These are phyloP conservation scores for Zapus hudsonius DNA, from an alignment of 2,113 vertebrate species.

Conservation along the genomic window DNA sequence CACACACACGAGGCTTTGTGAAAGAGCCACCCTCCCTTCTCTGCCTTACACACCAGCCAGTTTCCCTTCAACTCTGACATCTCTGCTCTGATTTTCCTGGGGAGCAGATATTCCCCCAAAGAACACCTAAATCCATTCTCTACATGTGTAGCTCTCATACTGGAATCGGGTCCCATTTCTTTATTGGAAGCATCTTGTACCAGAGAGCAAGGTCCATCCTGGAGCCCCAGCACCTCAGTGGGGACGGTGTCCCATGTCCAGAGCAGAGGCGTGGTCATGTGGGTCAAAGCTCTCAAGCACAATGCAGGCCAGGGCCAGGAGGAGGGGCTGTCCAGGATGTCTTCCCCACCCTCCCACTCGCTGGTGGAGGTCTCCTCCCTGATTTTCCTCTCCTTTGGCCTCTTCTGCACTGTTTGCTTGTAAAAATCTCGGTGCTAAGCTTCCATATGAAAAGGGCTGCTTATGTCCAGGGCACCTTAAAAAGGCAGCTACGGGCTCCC, in stretches of 20 bases:
- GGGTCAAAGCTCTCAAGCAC: neutral
- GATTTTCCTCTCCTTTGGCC: neutral
- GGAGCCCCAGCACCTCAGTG: neutral
- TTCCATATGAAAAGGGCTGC: slow-evolving; percentile 52
- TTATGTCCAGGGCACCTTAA: slow-evolving; percentile 62
- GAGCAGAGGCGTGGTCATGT: too few species aligned
- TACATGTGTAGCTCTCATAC: neutral
- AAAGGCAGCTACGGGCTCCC: slow-evolving; percentile 67
- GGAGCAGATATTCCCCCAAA: neutral
- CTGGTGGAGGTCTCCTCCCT: neutral
- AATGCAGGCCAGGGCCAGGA: rapidly evolving
- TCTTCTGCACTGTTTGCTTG: neutral
- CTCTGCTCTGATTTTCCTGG: neutral
- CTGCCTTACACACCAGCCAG: too few species aligned
- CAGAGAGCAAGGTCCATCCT: neutral
- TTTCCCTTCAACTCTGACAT: neutral
- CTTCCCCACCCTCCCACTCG: neutral
- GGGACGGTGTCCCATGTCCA: rapidly evolving
- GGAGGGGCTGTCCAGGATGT: neutral
- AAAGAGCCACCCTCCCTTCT: neutral
- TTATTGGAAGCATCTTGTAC: neutral
- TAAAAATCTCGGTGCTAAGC: neutral
- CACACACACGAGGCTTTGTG: neutral
- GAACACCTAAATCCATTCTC: neutral
- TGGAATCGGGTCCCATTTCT: neutral